phyloP scores from a whole-genome alignment of 2,888 invertebrate species.

The Amphipoea oculea region DNA sequence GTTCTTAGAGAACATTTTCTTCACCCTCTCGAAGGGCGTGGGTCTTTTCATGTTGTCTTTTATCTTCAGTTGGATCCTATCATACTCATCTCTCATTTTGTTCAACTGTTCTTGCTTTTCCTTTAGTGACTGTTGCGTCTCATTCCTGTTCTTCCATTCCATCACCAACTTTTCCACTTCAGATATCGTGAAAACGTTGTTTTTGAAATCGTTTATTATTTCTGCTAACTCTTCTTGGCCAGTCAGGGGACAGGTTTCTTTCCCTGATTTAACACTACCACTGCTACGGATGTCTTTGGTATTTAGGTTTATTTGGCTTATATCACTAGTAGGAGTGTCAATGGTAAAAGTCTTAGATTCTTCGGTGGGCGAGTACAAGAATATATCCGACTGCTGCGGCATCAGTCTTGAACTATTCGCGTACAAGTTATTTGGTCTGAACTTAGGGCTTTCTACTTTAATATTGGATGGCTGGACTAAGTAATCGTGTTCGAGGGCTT shows the following conservation, averaged over 20 bases:
- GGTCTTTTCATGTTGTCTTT: slow-evolving; percentile 94
- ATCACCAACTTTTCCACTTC: slow-evolving; percentile 96
- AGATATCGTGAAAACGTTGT: slow-evolving; percentile 95
- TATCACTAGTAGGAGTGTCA: slow-evolving; percentile 88
- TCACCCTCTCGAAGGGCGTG: slow-evolving; percentile 95
- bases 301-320: slow-evolving; percentile 87
- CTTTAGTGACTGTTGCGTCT: slow-evolving; percentile 95
- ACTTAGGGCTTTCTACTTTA: slow-evolving; percentile 89
- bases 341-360: slow-evolving; percentile 86
- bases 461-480: slow-evolving; percentile 92
- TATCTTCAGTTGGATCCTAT: slow-evolving; percentile 94
- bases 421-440: slow-evolving; percentile 87
- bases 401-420: slow-evolving; percentile 86
- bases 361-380: slow-evolving; percentile 88
- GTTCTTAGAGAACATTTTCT: slow-evolving; percentile 93
- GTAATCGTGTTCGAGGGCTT: slow-evolving; percentile 90
- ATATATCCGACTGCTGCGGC: slow-evolving; percentile 86
- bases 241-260: slow-evolving; percentile 83
- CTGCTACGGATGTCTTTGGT: slow-evolving; percentile 84
- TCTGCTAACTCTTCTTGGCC: slow-evolving; percentile 95
- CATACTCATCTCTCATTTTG: slow-evolving; percentile 95
- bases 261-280: slow-evolving; percentile 85
- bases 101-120: slow-evolving; percentile 96
- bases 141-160: slow-evolving; percentile 96
- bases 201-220: slow-evolving; percentile 97